These are phyloP conservation scores for Agrypnia vestita DNA, from an alignment of 1,140 invertebrate genomes.

Conservation along the genomic window DNA sequence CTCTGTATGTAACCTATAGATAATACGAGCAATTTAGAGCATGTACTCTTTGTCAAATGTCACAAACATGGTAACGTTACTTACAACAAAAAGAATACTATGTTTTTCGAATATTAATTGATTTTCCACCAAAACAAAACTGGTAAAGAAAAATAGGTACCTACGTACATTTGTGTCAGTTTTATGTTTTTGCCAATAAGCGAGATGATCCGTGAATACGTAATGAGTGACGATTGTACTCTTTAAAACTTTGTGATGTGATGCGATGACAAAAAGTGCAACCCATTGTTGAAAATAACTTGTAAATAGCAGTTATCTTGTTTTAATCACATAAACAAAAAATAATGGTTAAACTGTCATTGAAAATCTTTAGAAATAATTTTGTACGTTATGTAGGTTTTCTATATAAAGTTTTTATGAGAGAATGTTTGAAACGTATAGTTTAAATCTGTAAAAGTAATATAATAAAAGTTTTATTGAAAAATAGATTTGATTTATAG, in stretches of 20 bases:
- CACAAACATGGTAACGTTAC: not conserved
- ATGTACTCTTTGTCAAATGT: not conserved
- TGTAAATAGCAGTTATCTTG: not conserved
- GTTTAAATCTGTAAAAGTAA: no score
- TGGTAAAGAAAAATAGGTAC: not conserved
- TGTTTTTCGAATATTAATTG: constrained; percentile 39
- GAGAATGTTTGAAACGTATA: no score
- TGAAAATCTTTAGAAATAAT: not conserved
- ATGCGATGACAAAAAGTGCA: constrained; percentile 17
- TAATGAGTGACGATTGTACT: not conserved
- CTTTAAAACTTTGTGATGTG: constrained; percentile 14
- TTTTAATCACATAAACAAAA: not conserved
- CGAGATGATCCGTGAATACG: constrained; percentile 18
- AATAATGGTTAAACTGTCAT: not conserved
- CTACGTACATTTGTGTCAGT: not conserved
- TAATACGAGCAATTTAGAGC: constrained; percentile 1
- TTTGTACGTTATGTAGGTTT: no score
- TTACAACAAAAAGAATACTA: constrained; percentile 2
- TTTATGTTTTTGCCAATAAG: not conserved
- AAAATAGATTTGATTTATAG: no score
- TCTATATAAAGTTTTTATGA: no score
- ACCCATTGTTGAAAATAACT: not conserved
- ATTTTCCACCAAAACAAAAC: not conserved
- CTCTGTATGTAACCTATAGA: not conserved
- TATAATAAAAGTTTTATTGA: no score